Evolutionary conservation across 1,140 invertebrate species (phyloP).

Genomic region (Scylla paramamosain): DNA sequence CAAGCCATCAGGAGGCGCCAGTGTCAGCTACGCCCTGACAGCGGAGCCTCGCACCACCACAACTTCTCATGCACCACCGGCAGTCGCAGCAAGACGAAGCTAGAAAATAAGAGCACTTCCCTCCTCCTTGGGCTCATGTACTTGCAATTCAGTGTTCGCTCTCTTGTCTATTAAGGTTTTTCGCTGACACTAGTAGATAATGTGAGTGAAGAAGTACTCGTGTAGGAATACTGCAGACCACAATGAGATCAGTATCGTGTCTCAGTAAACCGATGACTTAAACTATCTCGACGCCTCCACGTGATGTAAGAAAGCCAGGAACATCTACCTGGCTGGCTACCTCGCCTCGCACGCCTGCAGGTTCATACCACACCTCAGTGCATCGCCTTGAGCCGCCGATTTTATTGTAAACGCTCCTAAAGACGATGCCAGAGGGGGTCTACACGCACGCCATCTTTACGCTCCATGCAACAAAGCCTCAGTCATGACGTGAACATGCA

Average conservation of each 20-base stretch:
- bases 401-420: no score
- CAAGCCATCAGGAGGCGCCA: background rate
- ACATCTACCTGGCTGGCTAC: background rate
- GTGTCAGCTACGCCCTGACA: background rate
- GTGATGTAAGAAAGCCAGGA: no score
- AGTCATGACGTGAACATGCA: no score
- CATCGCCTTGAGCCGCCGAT: no score
- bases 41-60: background rate
- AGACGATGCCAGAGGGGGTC: no score
- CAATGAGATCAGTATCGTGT: background rate
- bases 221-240: background rate
- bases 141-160: background rate
- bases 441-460: no score
- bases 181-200: background rate
- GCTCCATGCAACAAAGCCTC: no score
- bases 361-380: background rate
- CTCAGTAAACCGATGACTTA: background rate
- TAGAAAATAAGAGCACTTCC: no score
- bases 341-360: background rate
- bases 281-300: background rate
- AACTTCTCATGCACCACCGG: background rate
- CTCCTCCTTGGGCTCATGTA: background rate
- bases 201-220: background rate
- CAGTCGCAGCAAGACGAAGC: background rate
- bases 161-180: background rate